Evolutionary conservation across 2,888 invertebrate species (phyloP), one percentile per base, ranked within the genome.

Genomic region (Allygus modestus): DNA sequence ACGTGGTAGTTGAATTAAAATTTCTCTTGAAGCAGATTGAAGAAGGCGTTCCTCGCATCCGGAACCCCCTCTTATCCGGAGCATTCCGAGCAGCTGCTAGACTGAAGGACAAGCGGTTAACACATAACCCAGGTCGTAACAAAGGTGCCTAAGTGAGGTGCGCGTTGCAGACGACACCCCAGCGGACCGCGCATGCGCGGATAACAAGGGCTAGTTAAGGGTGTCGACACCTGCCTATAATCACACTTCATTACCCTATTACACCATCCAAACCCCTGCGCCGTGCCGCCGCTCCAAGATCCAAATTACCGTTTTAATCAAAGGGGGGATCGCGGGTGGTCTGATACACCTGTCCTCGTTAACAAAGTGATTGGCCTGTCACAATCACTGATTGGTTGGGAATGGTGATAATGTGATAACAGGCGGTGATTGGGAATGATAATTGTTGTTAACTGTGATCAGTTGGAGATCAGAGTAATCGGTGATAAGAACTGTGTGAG

Each of bases 161-260:
- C n/a, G 4, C 37, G 37, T 9, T 4, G 5, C 5, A 9, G 11
- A 17, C 15, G 46, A 46, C 46, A 46, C 54, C 54, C 54, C 23
- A 23, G n/a, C 37, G 23, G 37, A 0, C n/a, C 11, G 69, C 33
- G 28, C 23, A 5, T 23, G 28, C 37, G 43, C 17, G n/a, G 41
- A 7, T 77, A 77, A 77, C 75, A 46, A 77, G 75, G 28, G 9
- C 75, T 77, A 26, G 75, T 73, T 73, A 73, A 17, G 41, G 41
- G 41, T 77, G 75, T 43, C 75, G 23, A n/a, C 43, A 28, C 46
- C 75, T 43, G 75, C 51, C 28, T 23, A 23, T 77, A 77, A 77
- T 77, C 75, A 77, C 75, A 43, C 75, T 77, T 28, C 75, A 77
- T 77, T 77, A 77, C 75, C 75, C 75, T 43, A 77, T 77, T 77